Conservation (phyloP, 2,797 vertebrate genomes). For the Ataeniobius toweri region DNA sequence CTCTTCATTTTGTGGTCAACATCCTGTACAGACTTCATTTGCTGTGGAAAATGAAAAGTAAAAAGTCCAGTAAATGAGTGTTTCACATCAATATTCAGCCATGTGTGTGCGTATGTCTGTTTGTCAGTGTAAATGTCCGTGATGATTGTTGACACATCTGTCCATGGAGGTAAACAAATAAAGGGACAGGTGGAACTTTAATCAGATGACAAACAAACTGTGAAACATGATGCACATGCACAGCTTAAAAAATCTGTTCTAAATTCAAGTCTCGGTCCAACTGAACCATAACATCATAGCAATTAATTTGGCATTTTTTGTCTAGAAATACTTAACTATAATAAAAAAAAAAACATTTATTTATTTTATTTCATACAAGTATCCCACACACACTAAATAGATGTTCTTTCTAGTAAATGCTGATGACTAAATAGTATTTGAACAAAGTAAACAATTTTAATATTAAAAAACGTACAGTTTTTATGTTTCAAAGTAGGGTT, state of each 20-base stretch:
- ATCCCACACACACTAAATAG: too few relatives aligned
- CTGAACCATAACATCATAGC: neutral
- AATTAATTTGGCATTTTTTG: neutral
- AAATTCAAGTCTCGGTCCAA: neutral
- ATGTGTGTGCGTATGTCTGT: slow-evolving; percentile 22
- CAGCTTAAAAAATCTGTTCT: neutral
- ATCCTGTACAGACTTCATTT: slow-evolving; percentile 67
- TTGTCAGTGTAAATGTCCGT: slow-evolving; percentile 7
- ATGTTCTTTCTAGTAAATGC: neutral
- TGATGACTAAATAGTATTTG: neutral
- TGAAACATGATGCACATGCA: neutral
- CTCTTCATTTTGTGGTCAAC: slow-evolving; percentile 48
- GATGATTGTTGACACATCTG: slow-evolving; percentile 21
- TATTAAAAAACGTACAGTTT: neutral
- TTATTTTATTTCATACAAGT: neutral
- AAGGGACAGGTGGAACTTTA: neutral
- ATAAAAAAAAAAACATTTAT: neutral
- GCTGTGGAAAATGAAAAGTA: slow-evolving; percentile 50
- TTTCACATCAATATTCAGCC: slow-evolving; percentile 50
- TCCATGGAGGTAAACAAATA: slow-evolving; percentile 25
- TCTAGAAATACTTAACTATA: neutral
- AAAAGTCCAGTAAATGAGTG: slow-evolving; percentile 48
- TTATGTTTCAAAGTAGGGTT: neutral
- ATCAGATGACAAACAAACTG: slow-evolving; percentile 1
- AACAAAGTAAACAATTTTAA: neutral